Evolutionary conservation across 1,140 invertebrate species (phyloP).

Genomic region (Eurosta solidaginis): DNA sequence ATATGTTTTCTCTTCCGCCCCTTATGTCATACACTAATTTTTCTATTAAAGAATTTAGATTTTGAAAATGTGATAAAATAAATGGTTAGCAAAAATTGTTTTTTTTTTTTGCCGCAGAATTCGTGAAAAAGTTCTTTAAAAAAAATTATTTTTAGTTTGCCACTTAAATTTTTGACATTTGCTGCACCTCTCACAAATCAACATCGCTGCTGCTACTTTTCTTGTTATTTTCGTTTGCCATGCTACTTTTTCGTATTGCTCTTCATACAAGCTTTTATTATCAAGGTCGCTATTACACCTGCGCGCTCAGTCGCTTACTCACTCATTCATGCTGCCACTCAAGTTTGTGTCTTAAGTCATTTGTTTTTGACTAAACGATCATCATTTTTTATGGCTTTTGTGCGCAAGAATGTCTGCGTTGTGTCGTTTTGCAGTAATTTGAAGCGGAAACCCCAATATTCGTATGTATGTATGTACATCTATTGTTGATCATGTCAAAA

Average conservation of each 20-base stretch:
- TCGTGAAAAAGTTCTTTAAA: background rate
- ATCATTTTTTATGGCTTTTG: background rate
- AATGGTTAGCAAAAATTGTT: background rate
- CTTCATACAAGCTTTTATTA: background rate
- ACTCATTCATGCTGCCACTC: background rate
- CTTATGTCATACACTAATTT: background rate
- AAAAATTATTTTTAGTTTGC: conserved; percentile 20
- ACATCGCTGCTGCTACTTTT: background rate
- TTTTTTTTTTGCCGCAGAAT: background rate
- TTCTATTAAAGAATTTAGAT: background rate
- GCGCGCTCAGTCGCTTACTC: background rate
- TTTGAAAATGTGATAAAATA: conserved; percentile 14
- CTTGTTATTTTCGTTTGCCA: background rate
- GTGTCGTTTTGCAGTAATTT: conserved; percentile 11
- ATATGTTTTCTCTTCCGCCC: background rate
- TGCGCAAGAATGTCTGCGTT: background rate
- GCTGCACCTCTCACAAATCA: background rate
- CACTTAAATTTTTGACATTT: conserved; percentile 28
- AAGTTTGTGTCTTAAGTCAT: background rate
- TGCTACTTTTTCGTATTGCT: background rate
- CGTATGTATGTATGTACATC: too few species aligned
- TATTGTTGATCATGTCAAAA: background rate
- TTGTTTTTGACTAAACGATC: background rate
- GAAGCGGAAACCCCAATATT: too few species aligned
- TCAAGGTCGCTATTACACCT: background rate